Evolutionary conservation across 2,888 invertebrate genomes (phyloP), one percentile per base, ranked within the genome.

Genomic region (Brassicogethes aeneus): DNA sequence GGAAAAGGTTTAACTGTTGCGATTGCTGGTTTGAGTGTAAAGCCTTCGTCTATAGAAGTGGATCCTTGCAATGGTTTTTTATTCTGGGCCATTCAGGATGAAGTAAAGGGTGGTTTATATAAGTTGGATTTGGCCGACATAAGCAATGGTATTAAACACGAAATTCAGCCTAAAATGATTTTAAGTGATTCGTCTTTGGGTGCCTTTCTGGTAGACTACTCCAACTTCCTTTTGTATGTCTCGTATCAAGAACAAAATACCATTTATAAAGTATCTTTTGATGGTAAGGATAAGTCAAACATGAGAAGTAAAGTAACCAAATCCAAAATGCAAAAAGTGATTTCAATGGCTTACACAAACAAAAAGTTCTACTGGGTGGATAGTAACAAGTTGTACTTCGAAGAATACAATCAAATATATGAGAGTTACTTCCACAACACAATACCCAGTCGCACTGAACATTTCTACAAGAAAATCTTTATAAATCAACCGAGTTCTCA

Each of bases 21-120:
- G 1, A 70, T 83, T 43, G 79, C 82, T 8, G 83, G 82, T 0
- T 73, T 91, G 41, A 72, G 74, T 38, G 74, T 76, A 3, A 76
- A 79, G 52, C 86, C 92, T 0, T 75, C 78, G 41, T 86, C 89
- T 56, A 77, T 95, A 51, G 85, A 90, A 70, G 86, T 92, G 0
- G 95, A 95, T 71, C 90, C 95, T 17, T 82, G 87, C 57, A 94
- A 94, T 64, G 95, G 94, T 77, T 92, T 84, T 65, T 67, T 93
- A 16, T 93, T 90, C 64, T 91, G 86, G 83, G 77, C 79, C 2
- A 67, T 79, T 39, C 69, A 72, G 41, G 76, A 75, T 14, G 65
- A 65, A 3, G 65, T 64, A 16, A 72, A 75, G 17, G 78, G 77
- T 3, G 88, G 88, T 1, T 64, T 91, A 3, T 89, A 82, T 62